Evolutionary conservation across 2,888 invertebrate species (phyloP), one percentile per base, ranked within the genome.

Genomic region (Rugalucina vietnamica): DNA sequence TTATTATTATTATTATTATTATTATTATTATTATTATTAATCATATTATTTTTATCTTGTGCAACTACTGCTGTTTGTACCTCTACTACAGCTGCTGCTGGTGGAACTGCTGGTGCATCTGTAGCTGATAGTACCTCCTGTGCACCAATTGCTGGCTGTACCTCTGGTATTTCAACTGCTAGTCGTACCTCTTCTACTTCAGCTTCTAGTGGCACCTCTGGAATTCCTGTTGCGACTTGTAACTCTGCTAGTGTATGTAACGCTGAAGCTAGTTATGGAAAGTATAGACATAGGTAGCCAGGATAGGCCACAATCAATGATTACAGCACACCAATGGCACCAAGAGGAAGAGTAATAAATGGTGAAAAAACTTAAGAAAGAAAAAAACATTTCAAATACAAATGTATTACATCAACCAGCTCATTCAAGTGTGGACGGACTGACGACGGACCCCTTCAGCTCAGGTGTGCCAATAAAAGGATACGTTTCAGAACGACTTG

Each of bases 401-500:
- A 8, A 43, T 43, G 18, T 18, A 43, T 43, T 12, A 43, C 8
- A 43, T 12, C 43, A 12, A 18, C 18, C 43, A 43, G 43, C 8
- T 12, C 43, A 8, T 12, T 43, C 43, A 18, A 8, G 43, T 43
- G 8, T 12, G 43, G 43, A 43, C 18, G 43, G 43, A 8, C 43
- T 12, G 18, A 43, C 18, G 18, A 18, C 43, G 8, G 43, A 12
- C 43, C 43, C 8, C 18, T 43, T 12, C 18, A 18, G 10, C 18
- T 43, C 43, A 8, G 8, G 43, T 43, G 8, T 43, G 43, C 43
- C 43, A 49, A 29, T 73, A 54, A 50, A 75, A 54, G 54, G 57
- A 75, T 75, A 75, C 73, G 49, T 73, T 73, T 73, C 49, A 73
- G 24, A 18, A 32, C 21, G 21, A 75, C 54, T 27, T 24, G 27